Evolutionary conservation across 2,888 invertebrate genomes (phyloP).

Genomic region (Conus canariensis): DNA sequence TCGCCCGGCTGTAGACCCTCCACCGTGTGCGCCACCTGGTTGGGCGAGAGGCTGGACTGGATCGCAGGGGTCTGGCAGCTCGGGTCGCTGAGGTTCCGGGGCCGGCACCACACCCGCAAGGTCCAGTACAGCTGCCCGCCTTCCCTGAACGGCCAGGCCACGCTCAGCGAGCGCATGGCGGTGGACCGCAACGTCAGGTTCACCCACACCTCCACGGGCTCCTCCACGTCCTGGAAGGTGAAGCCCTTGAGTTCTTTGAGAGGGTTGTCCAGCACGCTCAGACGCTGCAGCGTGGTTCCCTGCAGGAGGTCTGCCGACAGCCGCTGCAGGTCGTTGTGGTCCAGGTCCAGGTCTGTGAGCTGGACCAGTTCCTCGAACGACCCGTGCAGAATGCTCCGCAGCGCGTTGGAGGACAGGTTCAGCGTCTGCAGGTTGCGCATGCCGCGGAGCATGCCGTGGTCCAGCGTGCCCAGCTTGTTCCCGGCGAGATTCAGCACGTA

Average conservation of each 20-base stretch:
- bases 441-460: constrained; percentile 62
- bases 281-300: constrained; percentile 38
- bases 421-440: constrained; percentile 56
- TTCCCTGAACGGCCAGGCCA: constrained; percentile 53
- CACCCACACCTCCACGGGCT: constrained; percentile 40
- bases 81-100: not conserved
- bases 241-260: constrained; percentile 49
- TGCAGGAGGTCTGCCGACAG: constrained; percentile 41
- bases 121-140: constrained; percentile 58
- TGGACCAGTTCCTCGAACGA: constrained; percentile 47
- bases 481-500: constrained; percentile 56
- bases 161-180: constrained; percentile 33
- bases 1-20: constrained; percentile 38
- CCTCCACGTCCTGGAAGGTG: constrained; percentile 42
- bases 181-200: constrained; percentile 44
- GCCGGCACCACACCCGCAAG: constrained; percentile 43
- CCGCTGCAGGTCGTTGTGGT: constrained; percentile 48
- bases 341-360: constrained; percentile 19
- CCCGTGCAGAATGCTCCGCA: constrained; percentile 44
- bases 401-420: constrained; percentile 48
- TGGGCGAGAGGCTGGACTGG: constrained; percentile 47
- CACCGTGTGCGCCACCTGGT: constrained; percentile 42
- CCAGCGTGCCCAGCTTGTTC: constrained; percentile 50
- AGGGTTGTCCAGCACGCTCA: constrained; percentile 51
- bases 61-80: constrained; percentile 33